phyloP scores from a whole-genome alignment of 2,888 invertebrate genomes.

The Yponomeuta plumbellus region DNA sequence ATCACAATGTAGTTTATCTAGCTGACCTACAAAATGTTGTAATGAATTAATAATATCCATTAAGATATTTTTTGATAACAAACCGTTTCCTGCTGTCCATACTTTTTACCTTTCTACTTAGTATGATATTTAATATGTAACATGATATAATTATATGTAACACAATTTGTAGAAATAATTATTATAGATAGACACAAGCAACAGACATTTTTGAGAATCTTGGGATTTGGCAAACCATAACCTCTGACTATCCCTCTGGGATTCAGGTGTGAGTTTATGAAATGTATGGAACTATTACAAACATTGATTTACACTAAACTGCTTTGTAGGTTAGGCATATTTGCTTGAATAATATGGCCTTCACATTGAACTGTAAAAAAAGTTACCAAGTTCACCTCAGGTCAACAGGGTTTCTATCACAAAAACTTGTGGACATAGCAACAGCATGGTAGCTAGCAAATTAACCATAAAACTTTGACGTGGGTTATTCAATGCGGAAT shows the following conservation, averaged over 20 bases:
- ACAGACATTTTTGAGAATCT: no score
- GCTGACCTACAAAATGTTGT: slow-evolving; percentile 3
- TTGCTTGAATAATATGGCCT: neutral
- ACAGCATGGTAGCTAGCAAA: neutral
- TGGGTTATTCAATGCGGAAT: neutral
- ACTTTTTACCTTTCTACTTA: neutral
- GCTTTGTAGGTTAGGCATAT: neutral
- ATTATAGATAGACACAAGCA: no score
- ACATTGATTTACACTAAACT: neutral
- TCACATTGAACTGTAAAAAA: neutral
- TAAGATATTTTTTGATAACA: slow-evolving; percentile 1
- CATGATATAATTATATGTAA: no score
- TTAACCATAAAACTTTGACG: neutral
- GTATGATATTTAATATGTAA: no score
- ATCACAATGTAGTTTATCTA: neutral
- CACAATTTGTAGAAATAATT: no score
- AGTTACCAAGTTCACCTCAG: slow-evolving; percentile 6
- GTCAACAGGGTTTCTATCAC: neutral
- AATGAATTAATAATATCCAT: slow-evolving; percentile 5
- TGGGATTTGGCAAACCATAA: no score
- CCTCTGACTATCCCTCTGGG: no score
- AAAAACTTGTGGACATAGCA: slow-evolving; percentile 8
- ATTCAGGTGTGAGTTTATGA: no score
- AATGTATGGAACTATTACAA: no score
- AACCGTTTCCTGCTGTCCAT: neutral